Base-by-base conservation (phyloP, 2,888 invertebrate genomes). In the Acrobasis consociella region DNA sequence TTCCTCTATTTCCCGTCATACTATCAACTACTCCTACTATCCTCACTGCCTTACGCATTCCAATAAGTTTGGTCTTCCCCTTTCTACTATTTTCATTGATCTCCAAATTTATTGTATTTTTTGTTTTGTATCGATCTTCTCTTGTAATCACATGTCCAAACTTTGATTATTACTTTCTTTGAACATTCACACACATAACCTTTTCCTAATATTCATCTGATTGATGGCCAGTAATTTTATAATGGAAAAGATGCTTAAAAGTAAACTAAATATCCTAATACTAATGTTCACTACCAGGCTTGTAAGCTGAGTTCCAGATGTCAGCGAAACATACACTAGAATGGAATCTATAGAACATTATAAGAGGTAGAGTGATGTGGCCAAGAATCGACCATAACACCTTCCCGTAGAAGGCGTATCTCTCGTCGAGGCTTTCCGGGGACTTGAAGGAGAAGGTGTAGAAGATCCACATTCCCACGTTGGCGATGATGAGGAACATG, bases 281-380 rank as follows among this genome's bases (percentile, higher is more conserved):
- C 67, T 71, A 91, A 79, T 92, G 92, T 65, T 87, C 88, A 9
- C 80, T 77, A 1, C 93, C 94, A 1, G 94, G 94, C 74, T 95
- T 94, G 72, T 96, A 96, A 0, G 96, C 96, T 31, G 94, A 94
- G 75, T 95, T 94, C 96, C 96, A 96, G 72, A 96, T 96, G 80
- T 96, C 96, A 11, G 95, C 95, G 55, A 96, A 93, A 75, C 96
- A 96, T 0, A 96, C 96, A n/a, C 96, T 95, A 0, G 96, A 95
- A 76, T 96, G 96, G 79, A 96, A 96, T 65, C 96, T 90, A 76
- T 96, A 96, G 85, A 96, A 96, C 93, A 96, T 95, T 64, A 95
- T 96, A 3, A 96, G 85, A 0, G 96, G 96, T 11, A 96, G 84
- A 46, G 95, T 95, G 75, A 96, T 87, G 77, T 96, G 96, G 22